phyloP scores from a whole-genome alignment of 2,888 invertebrate genomes.

The Glyphotaelius pellucidus region DNA sequence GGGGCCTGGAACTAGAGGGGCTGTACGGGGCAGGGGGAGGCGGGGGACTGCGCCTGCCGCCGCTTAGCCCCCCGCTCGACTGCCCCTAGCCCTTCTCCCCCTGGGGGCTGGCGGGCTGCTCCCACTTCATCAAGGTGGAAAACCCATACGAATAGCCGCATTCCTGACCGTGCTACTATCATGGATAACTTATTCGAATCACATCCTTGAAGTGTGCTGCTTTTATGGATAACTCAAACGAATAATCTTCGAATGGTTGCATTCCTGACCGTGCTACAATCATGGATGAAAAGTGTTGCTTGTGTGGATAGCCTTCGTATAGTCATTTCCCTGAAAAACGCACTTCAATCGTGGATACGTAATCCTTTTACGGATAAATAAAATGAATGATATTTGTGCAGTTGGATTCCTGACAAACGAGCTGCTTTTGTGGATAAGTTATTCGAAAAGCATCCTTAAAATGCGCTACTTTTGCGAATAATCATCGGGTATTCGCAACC shows the following conservation, averaged over 20 bases:
- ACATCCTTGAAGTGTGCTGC: background rate
- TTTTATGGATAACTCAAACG: background rate
- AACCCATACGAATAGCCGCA: constrained; percentile 16
- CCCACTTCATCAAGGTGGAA: constrained; percentile 24
- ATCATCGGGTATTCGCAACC: too few species aligned
- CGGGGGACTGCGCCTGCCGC: constrained; percentile 70
- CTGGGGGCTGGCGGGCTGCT: constrained; percentile 6
- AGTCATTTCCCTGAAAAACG: background rate
- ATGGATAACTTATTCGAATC: background rate
- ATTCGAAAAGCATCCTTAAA: too few species aligned
- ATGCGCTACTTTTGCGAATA: too few species aligned
- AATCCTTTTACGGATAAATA: too few species aligned
- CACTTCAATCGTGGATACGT: too few species aligned
- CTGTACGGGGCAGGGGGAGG: constrained; percentile 77
- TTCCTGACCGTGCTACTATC: background rate
- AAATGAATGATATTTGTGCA: too few species aligned
- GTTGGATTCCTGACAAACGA: too few species aligned
- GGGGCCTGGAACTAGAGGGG: constrained; percentile 79
- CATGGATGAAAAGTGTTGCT: background rate
- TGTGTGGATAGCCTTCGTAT: background rate
- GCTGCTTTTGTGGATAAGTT: too few species aligned
- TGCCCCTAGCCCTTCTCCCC: constrained; percentile 79
- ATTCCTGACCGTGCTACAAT: background rate
- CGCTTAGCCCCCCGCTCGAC: constrained; percentile 82
- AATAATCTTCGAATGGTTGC: background rate